These are phyloP conservation scores for Eudyptes chrysolophus DNA, from an alignment of 2,113 vertebrate genomes.

Conservation along the genomic window DNA sequence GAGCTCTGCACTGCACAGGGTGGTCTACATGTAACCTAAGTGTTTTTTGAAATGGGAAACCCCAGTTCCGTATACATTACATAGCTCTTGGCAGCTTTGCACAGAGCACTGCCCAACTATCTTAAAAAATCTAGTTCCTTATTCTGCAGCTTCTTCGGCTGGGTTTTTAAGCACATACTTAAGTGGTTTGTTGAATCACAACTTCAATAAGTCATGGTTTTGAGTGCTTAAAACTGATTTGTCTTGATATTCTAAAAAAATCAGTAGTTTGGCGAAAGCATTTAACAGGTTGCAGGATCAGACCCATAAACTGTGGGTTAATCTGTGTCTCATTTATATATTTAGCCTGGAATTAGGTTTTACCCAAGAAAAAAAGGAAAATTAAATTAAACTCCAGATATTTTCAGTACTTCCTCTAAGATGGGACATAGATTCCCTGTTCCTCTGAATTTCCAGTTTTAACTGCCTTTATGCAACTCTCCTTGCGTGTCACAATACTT, in stretches of 20 bases:
- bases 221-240: not conserved
- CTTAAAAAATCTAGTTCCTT: not conserved
- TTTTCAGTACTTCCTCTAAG: conserved; percentile 26
- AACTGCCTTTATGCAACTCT: conserved; percentile 3
- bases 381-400: not conserved
- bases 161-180: not conserved
- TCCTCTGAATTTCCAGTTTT: conserved; percentile 6
- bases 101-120: not conserved
- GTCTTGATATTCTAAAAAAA: not conserved
- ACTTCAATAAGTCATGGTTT: not conserved
- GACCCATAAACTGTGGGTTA: conserved; percentile 10
- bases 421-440: not conserved
- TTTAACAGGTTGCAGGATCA: conserved; percentile 16
- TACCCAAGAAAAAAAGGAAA: not conserved
- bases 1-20: not conserved
- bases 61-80: not conserved
- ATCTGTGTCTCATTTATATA: not conserved
- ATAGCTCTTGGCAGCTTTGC: not conserved
- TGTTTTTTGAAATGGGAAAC: not conserved
- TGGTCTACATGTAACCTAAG: not conserved
- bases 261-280: not conserved
- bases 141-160: not conserved
- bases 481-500: conserved; percentile 2
- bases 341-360: not conserved
- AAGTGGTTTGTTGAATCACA: not conserved